phyloP scores from a whole-genome alignment of 2,888 invertebrate genomes.

The Argyresthia albistria region DNA sequence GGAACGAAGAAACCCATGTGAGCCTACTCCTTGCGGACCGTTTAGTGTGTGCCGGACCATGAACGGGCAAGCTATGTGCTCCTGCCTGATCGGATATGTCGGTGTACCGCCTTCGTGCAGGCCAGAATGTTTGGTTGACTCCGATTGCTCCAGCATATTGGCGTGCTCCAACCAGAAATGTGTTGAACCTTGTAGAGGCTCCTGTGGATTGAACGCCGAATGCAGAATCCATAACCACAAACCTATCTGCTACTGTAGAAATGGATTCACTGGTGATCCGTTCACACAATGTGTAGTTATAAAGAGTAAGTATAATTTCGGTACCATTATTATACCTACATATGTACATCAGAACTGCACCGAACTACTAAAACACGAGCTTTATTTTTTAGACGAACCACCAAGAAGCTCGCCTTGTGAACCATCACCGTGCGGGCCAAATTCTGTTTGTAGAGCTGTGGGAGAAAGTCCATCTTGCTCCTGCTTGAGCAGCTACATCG shows the following conservation, averaged over 20 bases:
- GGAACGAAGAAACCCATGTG: constrained; percentile 67
- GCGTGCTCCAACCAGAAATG: constrained; percentile 87
- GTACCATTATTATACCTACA: neutral
- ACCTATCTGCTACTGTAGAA: constrained; percentile 87
- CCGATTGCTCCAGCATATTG: constrained; percentile 82
- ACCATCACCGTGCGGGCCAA: constrained; percentile 86
- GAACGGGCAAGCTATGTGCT: constrained; percentile 76
- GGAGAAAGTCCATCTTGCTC: constrained; percentile 77
- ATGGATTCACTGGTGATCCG: constrained; percentile 83
- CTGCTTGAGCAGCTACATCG: constrained; percentile 79
- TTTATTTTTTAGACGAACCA: constrained; percentile 28
- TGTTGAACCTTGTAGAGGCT: constrained; percentile 84
- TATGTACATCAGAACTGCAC: neutral
- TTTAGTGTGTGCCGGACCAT: constrained; percentile 78
- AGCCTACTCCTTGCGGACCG: constrained; percentile 83
- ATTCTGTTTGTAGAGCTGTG: constrained; percentile 76
- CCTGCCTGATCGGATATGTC: constrained; percentile 81
- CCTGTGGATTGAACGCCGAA: constrained; percentile 83
- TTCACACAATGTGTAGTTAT: constrained; percentile 75
- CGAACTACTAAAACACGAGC: neutral
- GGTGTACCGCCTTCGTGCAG: constrained; percentile 84
- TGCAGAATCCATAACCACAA: constrained; percentile 88
- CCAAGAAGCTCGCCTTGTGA: constrained; percentile 68
- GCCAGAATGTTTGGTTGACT: constrained; percentile 87
- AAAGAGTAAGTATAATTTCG: constrained; percentile 31